Base-by-base conservation (phyloP, 2,888 invertebrate species). In the Eretmocerus hayati region DNA sequence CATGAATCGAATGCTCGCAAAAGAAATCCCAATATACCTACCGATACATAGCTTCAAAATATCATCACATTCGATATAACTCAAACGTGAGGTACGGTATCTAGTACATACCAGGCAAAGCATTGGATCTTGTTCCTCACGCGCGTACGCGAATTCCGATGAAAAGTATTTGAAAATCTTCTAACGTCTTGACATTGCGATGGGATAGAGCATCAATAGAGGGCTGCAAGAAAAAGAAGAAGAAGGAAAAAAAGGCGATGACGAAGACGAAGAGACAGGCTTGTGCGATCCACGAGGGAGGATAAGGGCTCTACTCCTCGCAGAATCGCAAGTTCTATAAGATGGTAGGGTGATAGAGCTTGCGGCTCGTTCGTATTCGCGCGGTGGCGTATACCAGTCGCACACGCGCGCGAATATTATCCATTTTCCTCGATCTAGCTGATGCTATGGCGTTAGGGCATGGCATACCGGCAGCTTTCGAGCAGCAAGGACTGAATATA, bases 401-500 rank as follows among this genome's bases (percentile, higher is more conserved):
- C 57, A 56, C 56, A 57, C 57, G 56, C 55, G 53, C 50, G 56
- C 54, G 56, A 58, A 59, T 59, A 59, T 61, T 59, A 59, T 56
- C 58, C 56, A 58, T 59, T 59, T 59, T 58, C 57, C 51, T 54
- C 51, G 54, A 52, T 58, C 58, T 9, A 16, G 15, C 33, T 13
- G 33, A 16, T 6, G 5, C 37, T 37, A 23, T 8, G 22, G 23
- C 39, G 38, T 15, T 15, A 4, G 11, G 9, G 58, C 37, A 35
- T 37, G 31, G 43, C 20, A 40, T 45, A 32, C 31, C 36, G 33
- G 56, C 46, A 57, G 55, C 52, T n/a, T n/a, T n/a, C n/a, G n/a
- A n/a, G n/a, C n/a, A n/a, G n/a, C 55, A 56, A 58, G 57, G 57
- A 56, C 57, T 56, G 56, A 60, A 59, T 60, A 58, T 60, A 59